Conservation (phyloP, 2,113 vertebrate species). For the Sminthopsis crassicaudata region DNA sequence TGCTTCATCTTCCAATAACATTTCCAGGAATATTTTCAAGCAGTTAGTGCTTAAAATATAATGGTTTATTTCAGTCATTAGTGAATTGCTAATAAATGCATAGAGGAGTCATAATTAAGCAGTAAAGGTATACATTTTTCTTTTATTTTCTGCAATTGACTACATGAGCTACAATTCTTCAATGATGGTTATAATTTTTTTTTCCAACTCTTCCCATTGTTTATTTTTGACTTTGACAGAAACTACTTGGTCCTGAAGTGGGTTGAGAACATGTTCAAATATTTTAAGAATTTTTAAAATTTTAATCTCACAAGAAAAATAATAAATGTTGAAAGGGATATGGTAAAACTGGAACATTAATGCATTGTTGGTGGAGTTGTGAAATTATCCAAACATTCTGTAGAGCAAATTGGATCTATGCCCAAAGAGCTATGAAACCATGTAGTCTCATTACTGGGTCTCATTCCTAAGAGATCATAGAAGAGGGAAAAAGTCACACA, state of each 20-base stretch:
- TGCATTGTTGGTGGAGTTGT: no score
- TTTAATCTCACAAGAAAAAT: not conserved
- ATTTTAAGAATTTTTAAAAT: not conserved
- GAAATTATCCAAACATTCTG: no score
- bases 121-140: slow-evolving; percentile 58
- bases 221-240: slow-evolving; percentile 41
- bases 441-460: no score
- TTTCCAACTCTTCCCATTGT: slow-evolving; percentile 12
- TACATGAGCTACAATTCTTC: slow-evolving; percentile 44
- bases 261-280: slow-evolving; percentile 25
- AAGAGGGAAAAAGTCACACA: no score
- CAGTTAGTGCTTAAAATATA: slow-evolving; percentile 30
- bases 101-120: slow-evolving; percentile 18
- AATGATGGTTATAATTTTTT: not conserved
- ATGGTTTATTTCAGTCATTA: slow-evolving; percentile 60
- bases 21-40: slow-evolving; percentile 30
- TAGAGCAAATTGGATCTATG: no score
- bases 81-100: slow-evolving; percentile 52
- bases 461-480: no score
- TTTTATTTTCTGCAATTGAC: slow-evolving; percentile 41
- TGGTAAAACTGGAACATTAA: no score
- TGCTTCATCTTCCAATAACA: slow-evolving; percentile 38
- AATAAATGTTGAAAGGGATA: no score
- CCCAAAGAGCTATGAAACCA: no score
- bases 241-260: not conserved